Percentiles rank a stretch among this genome's conserved stretches.
Evolutionary conservation across 2,888 invertebrate species (phyloP).

Genomic region (Noctua janthina): DNA sequence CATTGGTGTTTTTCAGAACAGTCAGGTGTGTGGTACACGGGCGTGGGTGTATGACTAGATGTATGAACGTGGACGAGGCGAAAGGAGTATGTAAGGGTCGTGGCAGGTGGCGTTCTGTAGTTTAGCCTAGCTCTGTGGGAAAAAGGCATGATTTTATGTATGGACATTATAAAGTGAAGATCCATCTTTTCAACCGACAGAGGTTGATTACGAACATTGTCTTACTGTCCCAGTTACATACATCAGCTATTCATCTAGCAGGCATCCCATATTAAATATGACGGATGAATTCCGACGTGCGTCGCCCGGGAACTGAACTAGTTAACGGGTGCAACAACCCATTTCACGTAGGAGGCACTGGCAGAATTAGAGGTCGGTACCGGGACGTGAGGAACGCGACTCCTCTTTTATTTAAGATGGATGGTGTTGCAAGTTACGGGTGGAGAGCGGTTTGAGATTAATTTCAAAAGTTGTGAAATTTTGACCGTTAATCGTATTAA

Average conservation of each 20-base stretch:
- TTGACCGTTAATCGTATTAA: background rate
- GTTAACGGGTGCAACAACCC: constrained; percentile 70
- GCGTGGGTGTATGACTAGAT: too few relatives aligned
- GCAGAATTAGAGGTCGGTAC: constrained; percentile 71
- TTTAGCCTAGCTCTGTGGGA: too few relatives aligned
- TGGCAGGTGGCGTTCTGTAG: too few relatives aligned
- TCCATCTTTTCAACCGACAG: background rate
- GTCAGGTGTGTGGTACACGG: background rate
- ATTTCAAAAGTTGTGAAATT: background rate
- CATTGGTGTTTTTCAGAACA: background rate
- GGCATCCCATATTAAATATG: constrained; percentile 56
- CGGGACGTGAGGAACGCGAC: constrained; percentile 70
- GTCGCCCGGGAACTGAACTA: constrained; percentile 66
- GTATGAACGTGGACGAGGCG: background rate
- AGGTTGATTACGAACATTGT: background rate
- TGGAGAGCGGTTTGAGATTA: background rate
- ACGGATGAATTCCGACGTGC: constrained; percentile 59
- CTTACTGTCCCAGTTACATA: background rate
- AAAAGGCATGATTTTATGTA: too few relatives aligned
- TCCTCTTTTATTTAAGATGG: constrained; percentile 72
- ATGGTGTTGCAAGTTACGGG: constrained; percentile 19
- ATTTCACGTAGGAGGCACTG: constrained; percentile 66
- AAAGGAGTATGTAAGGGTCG: background rate
- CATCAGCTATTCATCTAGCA: constrained; percentile 23
- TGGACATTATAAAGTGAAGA: background rate